Base-by-base conservation (phyloP, 2,888 invertebrate genomes). In the Phortica okadai region DNA sequence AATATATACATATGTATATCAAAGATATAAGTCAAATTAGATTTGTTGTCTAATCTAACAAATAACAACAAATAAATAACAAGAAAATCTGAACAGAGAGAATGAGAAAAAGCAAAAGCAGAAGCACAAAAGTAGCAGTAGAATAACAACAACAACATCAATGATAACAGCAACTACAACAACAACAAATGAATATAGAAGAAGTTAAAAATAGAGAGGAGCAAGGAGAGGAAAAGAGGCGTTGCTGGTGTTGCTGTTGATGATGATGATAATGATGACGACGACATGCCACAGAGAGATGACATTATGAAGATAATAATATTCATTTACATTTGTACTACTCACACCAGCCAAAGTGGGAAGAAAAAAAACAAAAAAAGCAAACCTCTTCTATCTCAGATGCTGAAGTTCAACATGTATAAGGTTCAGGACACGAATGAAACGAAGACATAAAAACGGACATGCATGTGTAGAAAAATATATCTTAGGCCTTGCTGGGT, bases 61-160 rank as follows among this genome's bases (percentile, higher is more conserved):
- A 81, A 81, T 80, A 77, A 83, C 81, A 85, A 82, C 81, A 84
- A 85, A 84, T 86, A 87, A 87, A 85, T 84, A 87, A 82, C 87
- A 82, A 73, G 81, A 87, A 81, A 81, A 84, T 82, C 83, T 80
- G 83, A 86, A 82, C 84, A 82, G 84, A 82, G 83, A 79, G 21
- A 21, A 21, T 21, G 21, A 21, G 21, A 21, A 21, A 21, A 21
- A 1, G 21, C 21, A 21, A 80, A 81, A 83, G 81, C 81, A 82
- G 79, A 64, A 76, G 59, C 74, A 81, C 70, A 54, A 54, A 14
- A 5, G n/a, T 21, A 21, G 21, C 21, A 33, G 33, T 33, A 33
- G 33, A 33, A 33, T 1, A 33, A 80, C 73, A 76, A 62, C 74
- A 80, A 72, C 76, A 74, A 64, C 62, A 76, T 42, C 78, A 77